A percentile compares a stretch with the other conserved stretches of the same genome.
Evolutionary conservation across 37 sponge, comb jelly and placozoan species (phyloP).

Genomic region (Tethya wilhelma): DNA sequence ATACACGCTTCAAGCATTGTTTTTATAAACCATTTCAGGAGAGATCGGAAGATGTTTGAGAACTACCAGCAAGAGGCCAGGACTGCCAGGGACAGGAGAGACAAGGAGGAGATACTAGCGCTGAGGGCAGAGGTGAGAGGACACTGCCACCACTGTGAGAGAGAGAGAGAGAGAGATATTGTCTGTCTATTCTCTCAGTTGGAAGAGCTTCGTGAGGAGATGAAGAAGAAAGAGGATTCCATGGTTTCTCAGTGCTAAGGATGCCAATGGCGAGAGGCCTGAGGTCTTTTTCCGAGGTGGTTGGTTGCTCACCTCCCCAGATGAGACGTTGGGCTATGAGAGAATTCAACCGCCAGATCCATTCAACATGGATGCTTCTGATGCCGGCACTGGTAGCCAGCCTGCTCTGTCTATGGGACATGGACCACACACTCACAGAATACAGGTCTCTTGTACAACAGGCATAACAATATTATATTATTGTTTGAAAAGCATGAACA

Average conservation of each 20-base stretch:
- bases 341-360: too few species aligned
- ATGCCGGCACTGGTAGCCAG: too few species aligned
- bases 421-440: too few species aligned
- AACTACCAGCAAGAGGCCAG: slow-evolving; percentile 45
- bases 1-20: too few species aligned
- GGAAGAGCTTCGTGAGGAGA: not conserved
- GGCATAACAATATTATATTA: too few species aligned
- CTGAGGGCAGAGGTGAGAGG: slow-evolving; percentile 76
- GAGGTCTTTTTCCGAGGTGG: slow-evolving; percentile 40
- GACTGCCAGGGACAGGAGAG: slow-evolving; percentile 63
- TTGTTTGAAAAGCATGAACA: too few species aligned
- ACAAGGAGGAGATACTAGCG: slow-evolving; percentile 67
- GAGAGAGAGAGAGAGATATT: not conserved
- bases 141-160: not conserved
- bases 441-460: too few species aligned
- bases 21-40: too few species aligned
- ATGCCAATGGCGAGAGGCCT: not conserved
- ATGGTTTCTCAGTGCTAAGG: slow-evolving; percentile 9
- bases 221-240: too few species aligned
- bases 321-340: slow-evolving; percentile 43
- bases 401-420: too few species aligned
- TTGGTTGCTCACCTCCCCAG: slow-evolving; percentile 66
- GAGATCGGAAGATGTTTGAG: slow-evolving; percentile 81
- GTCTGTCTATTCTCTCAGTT: not conserved
- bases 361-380: too few species aligned